Evolutionary conservation across 2,797 vertebrate species (phyloP).

Genomic region (Gorsachius magnificus): DNA sequence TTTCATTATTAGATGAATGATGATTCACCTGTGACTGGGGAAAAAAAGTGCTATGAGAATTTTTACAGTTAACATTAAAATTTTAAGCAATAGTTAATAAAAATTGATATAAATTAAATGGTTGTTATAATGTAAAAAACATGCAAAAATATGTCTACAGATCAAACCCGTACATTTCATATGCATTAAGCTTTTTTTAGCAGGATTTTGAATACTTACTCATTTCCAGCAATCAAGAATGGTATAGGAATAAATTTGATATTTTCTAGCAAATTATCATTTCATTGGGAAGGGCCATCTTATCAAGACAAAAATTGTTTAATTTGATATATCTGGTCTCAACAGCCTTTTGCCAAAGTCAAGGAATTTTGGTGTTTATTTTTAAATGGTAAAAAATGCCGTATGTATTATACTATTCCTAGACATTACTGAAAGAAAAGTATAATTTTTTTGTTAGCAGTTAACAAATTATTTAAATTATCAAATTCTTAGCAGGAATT

Average conservation of each 20-base stretch:
- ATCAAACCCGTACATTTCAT: background rate
- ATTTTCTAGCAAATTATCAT: background rate
- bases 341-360: background rate
- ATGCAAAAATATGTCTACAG: background rate
- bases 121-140: background rate
- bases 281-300: background rate
- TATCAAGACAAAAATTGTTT: background rate
- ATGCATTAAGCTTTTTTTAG: background rate
- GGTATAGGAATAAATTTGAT: background rate
- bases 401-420: background rate
- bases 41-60: background rate
- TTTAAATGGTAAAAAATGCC: background rate
- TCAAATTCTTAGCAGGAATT: background rate
- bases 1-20: conserved; percentile 84
- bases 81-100: background rate
- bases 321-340: background rate
- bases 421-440: background rate
- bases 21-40: conserved; percentile 83
- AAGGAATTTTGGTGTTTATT: background rate
- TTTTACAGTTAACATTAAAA: background rate
- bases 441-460: background rate
- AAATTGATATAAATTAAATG: background rate
- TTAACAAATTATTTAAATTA: background rate
- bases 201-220: background rate
- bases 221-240: background rate